Percentiles rank a stretch among this genome's conserved stretches.
These are phyloP conservation scores for Exaiptasia diaphana DNA, from an alignment of 64 coral and sea anemone species.

Conservation along the genomic window DNA sequence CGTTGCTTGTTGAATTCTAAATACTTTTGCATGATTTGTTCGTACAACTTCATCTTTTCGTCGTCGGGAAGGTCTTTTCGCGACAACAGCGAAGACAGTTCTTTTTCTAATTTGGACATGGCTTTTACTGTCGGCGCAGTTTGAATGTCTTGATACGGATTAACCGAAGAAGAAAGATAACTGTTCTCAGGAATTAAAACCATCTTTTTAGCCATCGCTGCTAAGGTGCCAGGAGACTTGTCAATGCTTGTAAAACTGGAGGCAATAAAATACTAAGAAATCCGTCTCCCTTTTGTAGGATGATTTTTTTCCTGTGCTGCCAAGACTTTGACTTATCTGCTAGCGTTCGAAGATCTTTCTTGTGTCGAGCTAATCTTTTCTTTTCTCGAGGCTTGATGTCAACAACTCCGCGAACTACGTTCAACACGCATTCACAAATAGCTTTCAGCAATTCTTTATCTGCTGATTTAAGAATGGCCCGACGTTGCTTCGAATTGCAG, in stretches of 20 bases:
- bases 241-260: neutral
- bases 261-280: neutral
- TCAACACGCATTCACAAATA: neutral
- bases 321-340: neutral
- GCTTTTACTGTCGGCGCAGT: neutral
- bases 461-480: neutral
- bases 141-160: neutral
- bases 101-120: neutral
- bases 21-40: neutral
- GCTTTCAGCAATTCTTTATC: neutral
- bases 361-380: neutral
- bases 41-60: neutral
- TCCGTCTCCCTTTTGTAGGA: neutral
- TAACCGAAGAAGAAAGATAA: neutral
- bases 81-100: neutral
- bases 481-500: neutral
- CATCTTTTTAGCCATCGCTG: neutral
- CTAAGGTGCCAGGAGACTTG: neutral
- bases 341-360: neutral
- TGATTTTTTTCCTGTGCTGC: neutral
- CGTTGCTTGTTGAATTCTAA: neutral
- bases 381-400: neutral
- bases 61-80: neutral
- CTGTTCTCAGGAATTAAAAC: conserved; percentile 19
- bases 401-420: neutral